These are phyloP conservation scores for Nomada goodeniana DNA, from an alignment of 2,888 invertebrate genomes.

Conservation along the genomic window DNA sequence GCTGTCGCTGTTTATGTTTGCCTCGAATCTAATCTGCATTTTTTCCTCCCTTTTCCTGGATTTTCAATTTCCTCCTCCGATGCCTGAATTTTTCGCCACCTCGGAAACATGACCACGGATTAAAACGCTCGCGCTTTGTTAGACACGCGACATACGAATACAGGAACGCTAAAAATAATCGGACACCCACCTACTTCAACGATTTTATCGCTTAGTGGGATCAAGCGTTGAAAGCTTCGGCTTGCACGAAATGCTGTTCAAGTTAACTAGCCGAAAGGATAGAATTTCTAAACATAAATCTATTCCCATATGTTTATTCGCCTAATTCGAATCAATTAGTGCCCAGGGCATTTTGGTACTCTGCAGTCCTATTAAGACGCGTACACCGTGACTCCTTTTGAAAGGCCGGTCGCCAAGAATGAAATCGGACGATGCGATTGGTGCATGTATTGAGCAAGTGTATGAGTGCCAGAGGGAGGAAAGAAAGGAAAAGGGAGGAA, in stretches of 20 bases:
- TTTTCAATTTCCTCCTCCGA: neutral
- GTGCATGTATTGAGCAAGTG: neutral
- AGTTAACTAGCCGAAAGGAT: neutral
- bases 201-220: constrained; percentile 13
- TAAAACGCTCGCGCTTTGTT: constrained; percentile 8
- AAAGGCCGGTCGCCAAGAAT: neutral
- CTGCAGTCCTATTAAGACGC: too few species aligned
- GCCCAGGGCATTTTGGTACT: too few species aligned
- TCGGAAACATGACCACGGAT: constrained; percentile 12
- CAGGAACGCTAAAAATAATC: constrained; percentile 38
- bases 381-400: too few species aligned
- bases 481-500: neutral
- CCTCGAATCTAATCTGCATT: neutral
- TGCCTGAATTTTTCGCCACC: neutral
- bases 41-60: neutral
- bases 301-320: neutral
- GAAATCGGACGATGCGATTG: constrained; percentile 6
- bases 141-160: constrained; percentile 28
- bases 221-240: constrained; percentile 12
- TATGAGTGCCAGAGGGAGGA: neutral
- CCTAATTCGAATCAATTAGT: neutral
- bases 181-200: constrained; percentile 10
- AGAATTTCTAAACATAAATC: neutral
- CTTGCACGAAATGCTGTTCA: neutral
- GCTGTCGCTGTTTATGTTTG: too few species aligned